phyloP scores from a whole-genome alignment of 2,113 vertebrate genomes.

The Chaetops frenatus region DNA sequence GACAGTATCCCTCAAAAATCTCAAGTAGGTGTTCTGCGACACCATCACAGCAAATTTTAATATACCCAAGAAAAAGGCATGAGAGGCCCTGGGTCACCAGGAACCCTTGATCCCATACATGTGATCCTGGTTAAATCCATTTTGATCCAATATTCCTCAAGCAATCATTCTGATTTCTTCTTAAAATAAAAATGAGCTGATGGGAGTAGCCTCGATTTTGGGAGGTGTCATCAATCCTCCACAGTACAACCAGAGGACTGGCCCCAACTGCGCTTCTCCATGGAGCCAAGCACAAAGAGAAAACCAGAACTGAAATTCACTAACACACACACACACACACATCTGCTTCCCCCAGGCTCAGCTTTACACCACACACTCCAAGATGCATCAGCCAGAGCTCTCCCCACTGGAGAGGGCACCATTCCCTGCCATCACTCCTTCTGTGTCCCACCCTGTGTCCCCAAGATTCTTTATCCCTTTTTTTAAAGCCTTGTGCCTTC shows the following conservation, averaged over 20 bases:
- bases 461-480: background rate
- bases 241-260: fast-evolving
- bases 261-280: fast-evolving
- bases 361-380: background rate
- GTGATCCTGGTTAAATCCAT: background rate
- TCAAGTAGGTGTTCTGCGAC: background rate
- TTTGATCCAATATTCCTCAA: background rate
- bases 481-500: background rate
- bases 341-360: background rate
- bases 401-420: background rate
- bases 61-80: background rate
- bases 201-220: fast-evolving
- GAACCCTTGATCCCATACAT: background rate
- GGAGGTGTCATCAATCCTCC: background rate
- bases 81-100: fast-evolving
- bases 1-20: background rate
- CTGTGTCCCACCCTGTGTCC: background rate
- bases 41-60: background rate
- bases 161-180: background rate
- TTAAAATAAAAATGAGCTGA: background rate
- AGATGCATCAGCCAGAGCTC: background rate
- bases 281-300: fast-evolving
- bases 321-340: fast-evolving
- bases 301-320: background rate
- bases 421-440: fast-evolving